phyloP scores from a whole-genome alignment of 2,113 vertebrate species.

The Cricetomys ansorgei region DNA sequence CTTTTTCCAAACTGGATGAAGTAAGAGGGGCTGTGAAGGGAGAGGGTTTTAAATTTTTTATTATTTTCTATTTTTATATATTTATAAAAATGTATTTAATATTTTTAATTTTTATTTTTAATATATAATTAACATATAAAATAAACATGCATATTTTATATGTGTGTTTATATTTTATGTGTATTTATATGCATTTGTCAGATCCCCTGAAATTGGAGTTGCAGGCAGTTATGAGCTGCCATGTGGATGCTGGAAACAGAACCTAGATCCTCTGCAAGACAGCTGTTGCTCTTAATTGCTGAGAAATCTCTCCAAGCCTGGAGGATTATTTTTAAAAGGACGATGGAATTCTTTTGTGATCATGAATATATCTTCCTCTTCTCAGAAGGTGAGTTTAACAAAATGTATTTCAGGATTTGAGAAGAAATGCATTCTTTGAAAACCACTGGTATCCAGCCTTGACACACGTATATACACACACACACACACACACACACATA shows the following conservation, averaged over 20 bases:
- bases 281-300: neutral
- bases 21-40: neutral
- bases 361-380: neutral
- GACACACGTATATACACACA: no score
- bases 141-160: no score
- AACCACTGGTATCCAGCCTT: neutral
- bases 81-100: no score
- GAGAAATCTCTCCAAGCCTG: neutral
- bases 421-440: neutral
- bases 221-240: neutral
- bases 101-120: no score
- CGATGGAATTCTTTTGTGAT: constrained; percentile 1
- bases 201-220: neutral
- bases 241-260: neutral
- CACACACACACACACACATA: no score
- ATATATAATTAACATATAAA: no score
- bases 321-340: neutral
- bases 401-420: constrained; percentile 14
- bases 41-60: neutral
- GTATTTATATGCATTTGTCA: neutral
- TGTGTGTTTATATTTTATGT: neutral
- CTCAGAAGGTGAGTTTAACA: neutral
- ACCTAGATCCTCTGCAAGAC: neutral
- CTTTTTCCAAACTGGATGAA: neutral
- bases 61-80: neutral